Percentiles rank a stretch among this genome's conserved stretches.
phyloP scores from a whole-genome alignment of 2,113 vertebrate genomes.

The Tamias sibiricus region DNA sequence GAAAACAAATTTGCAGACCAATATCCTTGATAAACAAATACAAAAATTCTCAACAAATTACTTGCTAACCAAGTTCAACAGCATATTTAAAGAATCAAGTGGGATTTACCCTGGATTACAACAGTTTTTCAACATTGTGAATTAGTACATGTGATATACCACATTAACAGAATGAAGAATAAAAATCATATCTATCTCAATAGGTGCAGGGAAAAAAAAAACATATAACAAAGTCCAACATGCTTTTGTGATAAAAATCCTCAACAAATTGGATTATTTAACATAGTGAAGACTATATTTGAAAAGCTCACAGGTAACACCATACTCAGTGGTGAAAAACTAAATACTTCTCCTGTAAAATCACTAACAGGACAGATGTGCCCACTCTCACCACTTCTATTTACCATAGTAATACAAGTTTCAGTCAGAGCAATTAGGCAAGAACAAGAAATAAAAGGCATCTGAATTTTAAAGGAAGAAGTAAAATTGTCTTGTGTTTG shows the following conservation, averaged over 20 bases:
- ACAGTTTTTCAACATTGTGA: not conserved
- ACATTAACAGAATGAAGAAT: not conserved
- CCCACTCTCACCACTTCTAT: not conserved
- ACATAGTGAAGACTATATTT: not conserved
- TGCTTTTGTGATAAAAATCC: not conserved
- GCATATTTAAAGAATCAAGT: not conserved
- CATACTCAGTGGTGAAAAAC: not conserved
- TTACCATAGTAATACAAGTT: not conserved
- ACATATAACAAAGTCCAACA: not conserved
- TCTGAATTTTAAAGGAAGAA: not conserved
- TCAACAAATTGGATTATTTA: not conserved
- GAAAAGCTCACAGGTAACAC: not conserved
- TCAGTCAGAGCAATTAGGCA: not conserved
- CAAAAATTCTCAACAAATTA: not conserved
- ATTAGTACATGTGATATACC: not conserved
- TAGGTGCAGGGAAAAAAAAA: not conserved
- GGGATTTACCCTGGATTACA: not conserved
- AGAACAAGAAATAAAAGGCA: not conserved
- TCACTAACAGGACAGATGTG: not conserved
- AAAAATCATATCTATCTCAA: not conserved
- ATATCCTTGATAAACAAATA: not conserved
- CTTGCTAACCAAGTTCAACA: not conserved
- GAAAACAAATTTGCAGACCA: not conserved
- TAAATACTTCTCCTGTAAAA: not conserved
- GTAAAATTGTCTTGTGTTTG: not conserved